These are phyloP conservation scores for Microvelia longipes DNA, from an alignment of 1,140 invertebrate genomes.

Conservation along the genomic window DNA sequence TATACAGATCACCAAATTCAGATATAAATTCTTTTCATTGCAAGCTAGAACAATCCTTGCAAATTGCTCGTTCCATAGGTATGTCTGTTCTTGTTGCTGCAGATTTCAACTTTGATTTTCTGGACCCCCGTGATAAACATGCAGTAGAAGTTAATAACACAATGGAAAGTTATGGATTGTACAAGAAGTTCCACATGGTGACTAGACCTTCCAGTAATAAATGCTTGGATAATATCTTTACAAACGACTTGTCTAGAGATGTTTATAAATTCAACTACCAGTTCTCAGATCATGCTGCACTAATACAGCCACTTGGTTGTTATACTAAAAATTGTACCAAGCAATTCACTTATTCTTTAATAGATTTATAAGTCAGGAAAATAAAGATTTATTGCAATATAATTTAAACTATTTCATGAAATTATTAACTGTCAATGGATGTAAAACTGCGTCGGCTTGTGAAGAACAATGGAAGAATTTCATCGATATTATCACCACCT, in stretches of 20 bases:
- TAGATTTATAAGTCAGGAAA: background rate
- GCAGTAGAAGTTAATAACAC: background rate
- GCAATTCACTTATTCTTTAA: background rate
- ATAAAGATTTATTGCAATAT: background rate
- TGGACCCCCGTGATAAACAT: background rate
- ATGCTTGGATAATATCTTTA: background rate
- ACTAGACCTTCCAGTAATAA: background rate
- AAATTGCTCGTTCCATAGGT: background rate
- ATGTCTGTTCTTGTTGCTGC: background rate
- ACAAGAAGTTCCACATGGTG: background rate
- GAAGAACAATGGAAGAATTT: background rate
- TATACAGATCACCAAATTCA: conserved; percentile 15
- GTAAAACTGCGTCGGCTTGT: background rate
- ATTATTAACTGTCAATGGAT: background rate
- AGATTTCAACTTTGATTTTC: background rate
- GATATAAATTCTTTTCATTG: conserved; percentile 5
- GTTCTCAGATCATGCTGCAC: background rate
- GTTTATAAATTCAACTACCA: background rate
- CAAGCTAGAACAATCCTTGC: background rate
- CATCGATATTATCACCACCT: background rate
- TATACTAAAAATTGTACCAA: background rate
- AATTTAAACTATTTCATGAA: background rate
- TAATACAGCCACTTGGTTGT: background rate
- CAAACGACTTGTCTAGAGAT: background rate
- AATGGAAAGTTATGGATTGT: background rate